These are phyloP conservation scores for Porites lutea DNA, from an alignment of 64 coral and sea anemone species.

Conservation along the genomic window DNA sequence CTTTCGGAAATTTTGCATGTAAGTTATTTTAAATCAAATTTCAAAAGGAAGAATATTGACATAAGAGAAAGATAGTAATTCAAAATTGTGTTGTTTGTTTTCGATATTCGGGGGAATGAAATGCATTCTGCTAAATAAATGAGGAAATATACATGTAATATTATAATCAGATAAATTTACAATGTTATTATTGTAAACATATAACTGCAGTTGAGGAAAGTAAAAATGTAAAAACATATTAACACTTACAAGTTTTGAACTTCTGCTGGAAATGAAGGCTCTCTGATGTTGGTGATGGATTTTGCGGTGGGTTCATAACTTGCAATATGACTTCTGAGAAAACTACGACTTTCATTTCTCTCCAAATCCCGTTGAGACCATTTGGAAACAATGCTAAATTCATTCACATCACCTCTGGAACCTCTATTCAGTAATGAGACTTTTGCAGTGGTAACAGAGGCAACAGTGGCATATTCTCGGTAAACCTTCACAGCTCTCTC, in stretches of 20 bases:
- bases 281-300: conserved; percentile 22
- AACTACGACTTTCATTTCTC: conserved; percentile 75
- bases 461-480: conserved; percentile 3
- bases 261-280: conserved; percentile 74
- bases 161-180: no score
- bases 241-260: conserved; percentile 69
- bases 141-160: no score
- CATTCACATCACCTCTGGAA: neutral
- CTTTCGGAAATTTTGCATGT: no score
- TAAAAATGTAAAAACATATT: no score
- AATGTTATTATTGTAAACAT: no score
- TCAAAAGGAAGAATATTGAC: no score
- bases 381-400: conserved; percentile 54
- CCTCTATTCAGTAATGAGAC: neutral
- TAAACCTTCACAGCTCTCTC: conserved; percentile 39
- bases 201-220: no score
- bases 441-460: conserved; percentile 9
- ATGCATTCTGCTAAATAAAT: no score
- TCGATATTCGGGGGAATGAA: no score
- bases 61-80: no score
- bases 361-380: conserved; percentile 88
- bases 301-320: neutral
- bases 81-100: no score
- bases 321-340: conserved; percentile 63
- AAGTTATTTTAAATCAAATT: no score